Conservation (phyloP, 2,888 invertebrate species). For the Cyrtodaria siliqua region DNA sequence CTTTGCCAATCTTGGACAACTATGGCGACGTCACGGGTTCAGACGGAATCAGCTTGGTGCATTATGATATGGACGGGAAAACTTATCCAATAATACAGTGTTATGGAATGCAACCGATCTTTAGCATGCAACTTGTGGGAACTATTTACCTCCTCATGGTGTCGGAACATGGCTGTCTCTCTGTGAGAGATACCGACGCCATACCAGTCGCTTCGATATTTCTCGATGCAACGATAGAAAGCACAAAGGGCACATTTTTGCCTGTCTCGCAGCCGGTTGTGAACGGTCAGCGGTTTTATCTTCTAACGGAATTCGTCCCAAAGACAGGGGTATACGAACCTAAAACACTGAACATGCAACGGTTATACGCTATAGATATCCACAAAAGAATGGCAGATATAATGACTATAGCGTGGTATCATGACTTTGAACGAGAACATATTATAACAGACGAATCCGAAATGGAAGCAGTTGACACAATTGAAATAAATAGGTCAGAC, state of each 20-base stretch:
- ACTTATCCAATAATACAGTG: conserved; percentile 58
- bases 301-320: conserved; percentile 61
- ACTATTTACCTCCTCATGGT: conserved; percentile 39
- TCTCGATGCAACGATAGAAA: conserved; percentile 42
- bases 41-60: conserved; percentile 67
- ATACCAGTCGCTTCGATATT: conserved; percentile 45
- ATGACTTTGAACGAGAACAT: conserved; percentile 9
- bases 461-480: not conserved
- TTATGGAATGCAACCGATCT: conserved; percentile 37
- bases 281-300: conserved; percentile 51
- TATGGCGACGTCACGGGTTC: conserved; percentile 76
- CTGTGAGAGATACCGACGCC: conserved; percentile 42
- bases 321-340: not conserved
- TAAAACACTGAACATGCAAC: conserved; percentile 13
- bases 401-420: conserved; percentile 51
- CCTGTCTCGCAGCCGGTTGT: conserved; percentile 55
- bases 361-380: conserved; percentile 59
- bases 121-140: conserved; percentile 51
- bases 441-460: not conserved
- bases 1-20: conserved; percentile 74
- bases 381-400: conserved; percentile 39
- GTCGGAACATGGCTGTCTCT: conserved; percentile 40
- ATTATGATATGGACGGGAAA: conserved; percentile 66
- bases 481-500: not conserved
- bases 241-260: conserved; percentile 47